Evolutionary conservation across 2,113 vertebrate genomes (phyloP), one percentile per base, ranked within the genome.

Genomic region (Carollia perspicillata): DNA sequence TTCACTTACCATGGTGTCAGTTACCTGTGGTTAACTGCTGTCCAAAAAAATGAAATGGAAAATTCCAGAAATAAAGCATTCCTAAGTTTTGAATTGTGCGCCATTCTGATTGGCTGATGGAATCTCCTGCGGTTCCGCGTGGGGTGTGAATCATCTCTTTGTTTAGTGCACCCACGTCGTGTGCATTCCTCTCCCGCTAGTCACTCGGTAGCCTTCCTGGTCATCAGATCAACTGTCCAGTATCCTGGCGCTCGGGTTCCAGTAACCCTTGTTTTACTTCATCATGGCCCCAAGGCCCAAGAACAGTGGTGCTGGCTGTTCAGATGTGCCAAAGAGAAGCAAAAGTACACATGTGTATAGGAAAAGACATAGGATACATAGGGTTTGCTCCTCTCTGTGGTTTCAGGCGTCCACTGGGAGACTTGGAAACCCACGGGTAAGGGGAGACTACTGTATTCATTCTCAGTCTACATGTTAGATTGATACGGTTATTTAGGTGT

Each of bases 401-500:
- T 42, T 81, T 60, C 55, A 12, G 37, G 55, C 55, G 20, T 55
- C 37, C 55, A 12, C 55, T 13, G 53, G 26, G 26, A 55, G 55
- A 60, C 79, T 42, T 33, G 55, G 79, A 30, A 33, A 17, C 53
- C 55, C 37, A 3, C 8, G 37, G 16, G 63, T 42, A 17, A 60
- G 78, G 35, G 35, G 78, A 42, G 60, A 30, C 53, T 11, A 17
- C 16, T 40, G 78, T 42, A 69, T 44, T 89, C 49, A 42, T 37
- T 84, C 30, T 44, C 66, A 17, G 85, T 95, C 63, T 69, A 11
- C 28, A 30, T 28, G 16, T 74, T 81, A 84, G 85, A 86, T 78
- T 66, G 77, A 84, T 91, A 93, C 80, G 33, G 55, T 85, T 90
- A 49, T 78, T 84, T 93, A 85, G 84, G 55, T 86, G 49, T 96